phyloP scores from a whole-genome alignment of 2,113 vertebrate species.

The Scophthalmus maximus region DNA sequence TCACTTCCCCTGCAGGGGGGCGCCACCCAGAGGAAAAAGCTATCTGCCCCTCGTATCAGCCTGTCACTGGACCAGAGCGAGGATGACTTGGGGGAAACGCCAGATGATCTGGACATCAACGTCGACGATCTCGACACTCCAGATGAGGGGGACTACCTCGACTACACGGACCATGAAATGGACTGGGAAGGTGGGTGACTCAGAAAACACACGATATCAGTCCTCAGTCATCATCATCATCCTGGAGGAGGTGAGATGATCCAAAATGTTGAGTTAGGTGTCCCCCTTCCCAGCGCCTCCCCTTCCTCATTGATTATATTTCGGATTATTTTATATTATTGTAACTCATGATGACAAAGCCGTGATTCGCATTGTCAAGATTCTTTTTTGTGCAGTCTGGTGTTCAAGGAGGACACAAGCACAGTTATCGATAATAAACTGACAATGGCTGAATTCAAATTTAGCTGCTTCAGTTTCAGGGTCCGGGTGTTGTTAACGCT shows the following conservation, averaged over 20 bases:
- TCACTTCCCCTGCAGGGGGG: slow-evolving; percentile 90
- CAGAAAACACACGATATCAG: background rate
- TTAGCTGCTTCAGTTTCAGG: background rate
- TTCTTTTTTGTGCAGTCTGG: too few species aligned
- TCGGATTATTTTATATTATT: background rate
- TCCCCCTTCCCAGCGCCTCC: too few species aligned
- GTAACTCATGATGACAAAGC: background rate
- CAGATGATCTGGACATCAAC: slow-evolving; percentile 95
- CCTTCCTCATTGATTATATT: too few species aligned
- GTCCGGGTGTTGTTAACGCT: background rate
- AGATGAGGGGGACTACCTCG: slow-evolving; percentile 94
- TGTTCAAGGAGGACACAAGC: too few species aligned
- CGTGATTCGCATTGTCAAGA: background rate
- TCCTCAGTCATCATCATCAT: background rate
- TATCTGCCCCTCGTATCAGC: slow-evolving; percentile 94
- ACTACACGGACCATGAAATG: slow-evolving; percentile 89
- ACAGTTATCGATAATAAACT: too few species aligned
- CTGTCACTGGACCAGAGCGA: slow-evolving; percentile 96
- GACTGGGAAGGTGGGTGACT: slow-evolving; percentile 78
- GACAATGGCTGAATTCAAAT: background rate
- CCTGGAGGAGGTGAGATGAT: background rate
- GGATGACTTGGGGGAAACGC: slow-evolving; percentile 95
- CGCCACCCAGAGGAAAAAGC: slow-evolving; percentile 89
- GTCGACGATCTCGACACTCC: slow-evolving; percentile 96
- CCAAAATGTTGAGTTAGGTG: background rate